phyloP scores from a whole-genome alignment of 2,113 vertebrate species.

The Coregonus clupeaformis region DNA sequence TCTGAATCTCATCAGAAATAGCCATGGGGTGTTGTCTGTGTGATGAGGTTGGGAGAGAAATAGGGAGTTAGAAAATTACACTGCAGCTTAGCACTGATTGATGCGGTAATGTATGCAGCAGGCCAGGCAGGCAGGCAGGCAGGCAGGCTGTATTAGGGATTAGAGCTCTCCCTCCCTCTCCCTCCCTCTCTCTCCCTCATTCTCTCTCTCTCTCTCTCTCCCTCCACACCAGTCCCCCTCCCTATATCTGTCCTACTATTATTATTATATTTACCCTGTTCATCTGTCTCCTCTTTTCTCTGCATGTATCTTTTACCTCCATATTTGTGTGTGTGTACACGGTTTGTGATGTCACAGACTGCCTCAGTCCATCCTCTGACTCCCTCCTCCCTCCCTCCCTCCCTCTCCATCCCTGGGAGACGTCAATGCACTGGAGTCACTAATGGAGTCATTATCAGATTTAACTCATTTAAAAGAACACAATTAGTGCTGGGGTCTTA shows the following conservation, averaged over 20 bases:
- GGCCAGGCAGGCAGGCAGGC: constrained; percentile 56
- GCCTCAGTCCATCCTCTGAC: constrained; percentile 21
- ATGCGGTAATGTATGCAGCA: constrained; percentile 74
- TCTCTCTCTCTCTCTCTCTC: constrained; percentile 1
- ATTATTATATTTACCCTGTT: constrained; percentile 38
- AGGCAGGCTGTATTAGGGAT: constrained; percentile 60
- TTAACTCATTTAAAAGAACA: constrained; percentile 70
- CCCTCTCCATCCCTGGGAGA: constrained; percentile 53
- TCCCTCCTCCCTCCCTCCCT: constrained; percentile 19
- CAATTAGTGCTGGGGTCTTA: constrained; percentile 69
- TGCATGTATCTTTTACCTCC: constrained; percentile 29
- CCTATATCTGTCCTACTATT: constrained; percentile 41
- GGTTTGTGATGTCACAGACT: constrained; percentile 19
- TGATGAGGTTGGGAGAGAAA: constrained; percentile 77
- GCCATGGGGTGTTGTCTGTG: constrained; percentile 80
- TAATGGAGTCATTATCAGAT: constrained; percentile 79
- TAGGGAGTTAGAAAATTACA: constrained; percentile 77
- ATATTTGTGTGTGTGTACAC: constrained; percentile 20
- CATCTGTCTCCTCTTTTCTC: constrained; percentile 27
- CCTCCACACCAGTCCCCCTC: constrained; percentile 22
- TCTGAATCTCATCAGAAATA: constrained; percentile 80
- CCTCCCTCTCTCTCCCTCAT: constrained; percentile 3
- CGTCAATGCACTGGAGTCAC: constrained; percentile 59
- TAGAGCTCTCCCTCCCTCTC: constrained; percentile 42
- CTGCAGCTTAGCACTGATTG: constrained; percentile 77